phyloP scores from a whole-genome alignment of 2,797 vertebrate genomes.

The Loriculus beryllinus region DNA sequence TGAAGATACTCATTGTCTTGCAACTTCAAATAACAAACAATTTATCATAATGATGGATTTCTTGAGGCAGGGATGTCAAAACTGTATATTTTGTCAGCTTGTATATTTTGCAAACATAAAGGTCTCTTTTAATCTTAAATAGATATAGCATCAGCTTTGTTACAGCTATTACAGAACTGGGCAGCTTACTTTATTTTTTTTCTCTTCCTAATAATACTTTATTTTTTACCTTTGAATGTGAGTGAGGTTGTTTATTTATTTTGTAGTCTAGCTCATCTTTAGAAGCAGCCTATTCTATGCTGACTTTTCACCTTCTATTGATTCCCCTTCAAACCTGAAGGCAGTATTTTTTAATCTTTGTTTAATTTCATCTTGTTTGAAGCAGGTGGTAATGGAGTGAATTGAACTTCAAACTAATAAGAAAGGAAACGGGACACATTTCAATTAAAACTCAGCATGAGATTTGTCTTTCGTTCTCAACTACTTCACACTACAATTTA shows the following conservation, averaged over 20 bases:
- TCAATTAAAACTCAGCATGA: neutral
- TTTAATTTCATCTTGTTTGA: neutral
- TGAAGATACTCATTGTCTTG: neutral
- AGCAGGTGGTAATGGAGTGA: neutral
- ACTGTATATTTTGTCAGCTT: constrained; percentile 2
- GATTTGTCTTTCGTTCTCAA: neutral
- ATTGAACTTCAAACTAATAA: neutral
- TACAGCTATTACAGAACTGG: neutral
- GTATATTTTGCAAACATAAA: constrained; percentile 4
- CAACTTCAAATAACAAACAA: constrained; percentile 17
- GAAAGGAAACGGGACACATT: neutral
- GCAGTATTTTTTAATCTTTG: neutral
- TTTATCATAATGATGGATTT: constrained; percentile 41
- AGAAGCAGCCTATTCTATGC: neutral
- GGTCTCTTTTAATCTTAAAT: neutral
- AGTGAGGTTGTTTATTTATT: neutral
- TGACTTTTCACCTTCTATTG: neutral
- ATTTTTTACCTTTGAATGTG: neutral
- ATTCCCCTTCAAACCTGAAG: neutral
- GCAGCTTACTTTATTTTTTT: neutral
- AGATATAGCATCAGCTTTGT: neutral
- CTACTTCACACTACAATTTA: neutral
- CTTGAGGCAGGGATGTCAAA: constrained; percentile 36
- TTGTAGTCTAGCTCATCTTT: neutral
- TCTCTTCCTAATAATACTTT: neutral